Percentiles rank a stretch among this genome's conserved stretches.
These are phyloP conservation scores for Dolichallabes microphthalmus DNA, from an alignment of 2,113 vertebrate species.

Conservation along the genomic window DNA sequence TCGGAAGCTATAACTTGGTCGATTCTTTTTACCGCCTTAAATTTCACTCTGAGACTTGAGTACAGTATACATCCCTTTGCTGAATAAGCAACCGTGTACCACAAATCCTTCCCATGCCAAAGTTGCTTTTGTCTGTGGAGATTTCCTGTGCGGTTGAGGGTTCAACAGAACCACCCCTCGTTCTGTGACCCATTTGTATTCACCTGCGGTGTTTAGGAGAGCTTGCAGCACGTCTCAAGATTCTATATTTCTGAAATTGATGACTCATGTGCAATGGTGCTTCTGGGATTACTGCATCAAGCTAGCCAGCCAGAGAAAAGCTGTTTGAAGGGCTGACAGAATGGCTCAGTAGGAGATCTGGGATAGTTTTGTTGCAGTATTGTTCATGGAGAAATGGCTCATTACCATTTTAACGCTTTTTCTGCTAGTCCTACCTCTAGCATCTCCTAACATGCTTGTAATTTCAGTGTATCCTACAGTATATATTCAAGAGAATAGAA, in stretches of 20 bases:
- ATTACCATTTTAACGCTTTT: constrained; percentile 20
- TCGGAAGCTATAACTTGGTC: neutral
- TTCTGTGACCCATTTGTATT: neutral
- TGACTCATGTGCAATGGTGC: constrained; percentile 12
- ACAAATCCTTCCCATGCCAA: neutral
- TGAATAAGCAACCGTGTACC: neutral
- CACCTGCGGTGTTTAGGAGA: constrained; percentile 2
- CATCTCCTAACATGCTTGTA: neutral
- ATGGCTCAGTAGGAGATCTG: constrained; percentile 4
- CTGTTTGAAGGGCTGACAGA: constrained; percentile 24
- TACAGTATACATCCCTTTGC: neutral
- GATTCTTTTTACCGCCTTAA: neutral
- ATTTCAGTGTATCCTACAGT: neutral
- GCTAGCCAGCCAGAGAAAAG: constrained; percentile 8
- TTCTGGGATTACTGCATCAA: constrained; percentile 12
- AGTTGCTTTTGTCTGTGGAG: neutral
- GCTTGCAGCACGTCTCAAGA: constrained; percentile 7
- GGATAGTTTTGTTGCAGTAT: neutral
- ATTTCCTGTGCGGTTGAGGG: neutral
- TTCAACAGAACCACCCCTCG: neutral
- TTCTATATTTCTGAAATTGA: neutral
- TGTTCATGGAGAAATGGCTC: constrained; percentile 4
- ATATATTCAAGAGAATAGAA: neutral
- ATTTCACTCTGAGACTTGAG: neutral
- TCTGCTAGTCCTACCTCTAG: neutral